A percentile compares a stretch with the other conserved stretches of the same genome.
These are phyloP conservation scores for Hipparchia semele DNA, from an alignment of 2,888 invertebrate species.

Conservation along the genomic window DNA sequence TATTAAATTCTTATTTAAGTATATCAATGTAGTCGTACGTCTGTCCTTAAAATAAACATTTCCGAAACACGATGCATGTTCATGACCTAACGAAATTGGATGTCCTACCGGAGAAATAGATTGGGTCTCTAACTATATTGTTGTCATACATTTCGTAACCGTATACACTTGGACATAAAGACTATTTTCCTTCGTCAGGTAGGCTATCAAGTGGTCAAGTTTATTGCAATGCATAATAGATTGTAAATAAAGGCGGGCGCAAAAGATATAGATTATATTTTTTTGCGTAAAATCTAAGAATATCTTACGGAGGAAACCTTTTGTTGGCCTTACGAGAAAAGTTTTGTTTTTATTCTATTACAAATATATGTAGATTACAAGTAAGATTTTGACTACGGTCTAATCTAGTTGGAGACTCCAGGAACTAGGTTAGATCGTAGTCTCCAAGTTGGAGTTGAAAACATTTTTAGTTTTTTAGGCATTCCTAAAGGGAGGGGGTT, in stretches of 20 bases:
- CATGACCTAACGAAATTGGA: conserved; percentile 62
- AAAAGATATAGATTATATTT: neutral
- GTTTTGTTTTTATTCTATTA: neutral
- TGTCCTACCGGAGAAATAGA: conserved; percentile 63
- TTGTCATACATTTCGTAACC: conserved; percentile 26
- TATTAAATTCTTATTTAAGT: neutral
- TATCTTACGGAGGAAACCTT: neutral
- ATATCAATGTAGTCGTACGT: conserved; percentile 24
- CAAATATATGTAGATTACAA: neutral
- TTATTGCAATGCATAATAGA: conserved; percentile 54
- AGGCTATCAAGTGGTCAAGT: conserved; percentile 35
- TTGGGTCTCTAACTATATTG: conserved; percentile 52
- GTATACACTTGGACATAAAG: conserved; percentile 40
- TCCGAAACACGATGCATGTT: conserved; percentile 49
- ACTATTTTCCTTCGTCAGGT: conserved; percentile 38
- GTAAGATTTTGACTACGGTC: too few relatives aligned
- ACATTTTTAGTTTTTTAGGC: too few relatives aligned
- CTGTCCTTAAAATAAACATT: conserved; percentile 42
- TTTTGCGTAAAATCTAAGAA: neutral
- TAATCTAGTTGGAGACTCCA: too few relatives aligned
- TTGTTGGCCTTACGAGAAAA: neutral
- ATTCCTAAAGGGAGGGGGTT: too few relatives aligned
- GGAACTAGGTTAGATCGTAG: too few relatives aligned
- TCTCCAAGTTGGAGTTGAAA: too few relatives aligned
- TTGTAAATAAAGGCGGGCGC: conserved; percentile 43